Conservation (phyloP, 2,888 invertebrate species). For the Papilio protenor region DNA sequence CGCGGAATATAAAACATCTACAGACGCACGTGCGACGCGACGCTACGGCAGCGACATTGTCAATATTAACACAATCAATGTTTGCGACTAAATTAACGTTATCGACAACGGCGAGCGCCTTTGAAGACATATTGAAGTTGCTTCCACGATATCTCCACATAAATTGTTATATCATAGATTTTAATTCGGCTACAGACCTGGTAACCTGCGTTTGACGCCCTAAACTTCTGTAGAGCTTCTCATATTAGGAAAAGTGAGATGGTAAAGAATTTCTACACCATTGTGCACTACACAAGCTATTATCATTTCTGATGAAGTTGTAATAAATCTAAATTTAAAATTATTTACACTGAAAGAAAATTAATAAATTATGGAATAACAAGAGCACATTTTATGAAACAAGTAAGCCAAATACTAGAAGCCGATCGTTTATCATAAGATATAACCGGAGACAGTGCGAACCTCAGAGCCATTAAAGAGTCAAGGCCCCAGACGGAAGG, state of each 20-base stretch:
- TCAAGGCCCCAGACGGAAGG: constrained; percentile 44
- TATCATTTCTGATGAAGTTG: not conserved
- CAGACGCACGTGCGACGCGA: constrained; percentile 9
- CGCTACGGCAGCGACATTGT: constrained; percentile 19
- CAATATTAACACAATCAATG: constrained; percentile 36
- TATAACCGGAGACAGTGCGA: constrained; percentile 31
- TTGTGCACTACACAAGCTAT: not conserved
- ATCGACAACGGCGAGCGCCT: constrained; percentile 15
- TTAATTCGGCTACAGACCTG: not conserved
- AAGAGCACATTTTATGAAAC: not conserved
- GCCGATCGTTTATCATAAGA: constrained; percentile 33
- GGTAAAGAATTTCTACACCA: not conserved
- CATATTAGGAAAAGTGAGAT: not conserved
- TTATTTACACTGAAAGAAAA: not conserved
- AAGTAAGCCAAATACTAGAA: constrained; percentile 15
- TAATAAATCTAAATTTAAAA: not conserved
- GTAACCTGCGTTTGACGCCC: not conserved
- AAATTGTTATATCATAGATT: not conserved
- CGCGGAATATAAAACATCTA: constrained; percentile 13
- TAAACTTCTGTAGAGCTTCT: not conserved
- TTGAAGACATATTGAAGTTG: not conserved
- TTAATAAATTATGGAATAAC: not conserved
- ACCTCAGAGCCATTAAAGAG: constrained; percentile 39
- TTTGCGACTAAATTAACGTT: constrained; percentile 30
- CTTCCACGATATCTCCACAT: not conserved